phyloP scores from a whole-genome alignment of 2,797 vertebrate genomes.

The Microctenopoma steveboyesi region DNA sequence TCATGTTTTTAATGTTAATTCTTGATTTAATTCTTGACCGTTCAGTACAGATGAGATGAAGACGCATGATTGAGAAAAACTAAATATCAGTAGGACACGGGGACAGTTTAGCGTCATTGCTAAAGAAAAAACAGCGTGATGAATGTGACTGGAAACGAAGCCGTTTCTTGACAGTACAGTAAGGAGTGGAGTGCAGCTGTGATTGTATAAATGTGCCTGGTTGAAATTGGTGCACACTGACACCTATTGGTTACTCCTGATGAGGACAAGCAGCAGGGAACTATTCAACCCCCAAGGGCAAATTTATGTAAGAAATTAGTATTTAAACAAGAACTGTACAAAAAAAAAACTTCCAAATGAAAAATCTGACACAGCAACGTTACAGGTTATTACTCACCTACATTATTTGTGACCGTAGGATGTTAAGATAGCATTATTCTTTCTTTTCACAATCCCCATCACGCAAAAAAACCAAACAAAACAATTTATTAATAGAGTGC shows the following conservation, averaged over 20 bases:
- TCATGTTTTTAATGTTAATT: not conserved
- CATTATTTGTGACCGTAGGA: constrained; percentile 14
- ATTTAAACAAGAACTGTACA: constrained; percentile 52
- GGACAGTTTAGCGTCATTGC: constrained; percentile 49
- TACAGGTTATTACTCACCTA: constrained; percentile 47
- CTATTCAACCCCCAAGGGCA: constrained; percentile 11
- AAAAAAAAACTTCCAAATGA: constrained; percentile 36
- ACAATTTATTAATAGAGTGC: constrained; percentile 64
- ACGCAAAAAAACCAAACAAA: constrained; percentile 29
- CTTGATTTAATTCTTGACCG: not conserved
- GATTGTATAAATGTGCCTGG: not conserved
- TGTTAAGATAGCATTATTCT: constrained; percentile 36
- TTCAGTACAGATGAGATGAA: constrained; percentile 14
- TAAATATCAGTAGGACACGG: constrained; percentile 18
- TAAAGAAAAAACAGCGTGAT: constrained; percentile 38
- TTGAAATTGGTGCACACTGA: constrained; percentile 40
- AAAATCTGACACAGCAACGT: constrained; percentile 35
- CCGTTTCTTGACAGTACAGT: constrained; percentile 6
- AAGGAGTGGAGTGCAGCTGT: constrained; percentile 34
- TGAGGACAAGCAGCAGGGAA: constrained; percentile 25
- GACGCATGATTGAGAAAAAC: constrained; percentile 1
- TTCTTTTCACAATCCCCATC: constrained; percentile 18
- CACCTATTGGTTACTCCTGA: constrained; percentile 62
- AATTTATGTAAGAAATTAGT: constrained; percentile 43
- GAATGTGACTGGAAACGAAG: constrained; percentile 17